Conservation (phyloP, 2,888 invertebrate species). For the Rhodophaea formosa region DNA sequence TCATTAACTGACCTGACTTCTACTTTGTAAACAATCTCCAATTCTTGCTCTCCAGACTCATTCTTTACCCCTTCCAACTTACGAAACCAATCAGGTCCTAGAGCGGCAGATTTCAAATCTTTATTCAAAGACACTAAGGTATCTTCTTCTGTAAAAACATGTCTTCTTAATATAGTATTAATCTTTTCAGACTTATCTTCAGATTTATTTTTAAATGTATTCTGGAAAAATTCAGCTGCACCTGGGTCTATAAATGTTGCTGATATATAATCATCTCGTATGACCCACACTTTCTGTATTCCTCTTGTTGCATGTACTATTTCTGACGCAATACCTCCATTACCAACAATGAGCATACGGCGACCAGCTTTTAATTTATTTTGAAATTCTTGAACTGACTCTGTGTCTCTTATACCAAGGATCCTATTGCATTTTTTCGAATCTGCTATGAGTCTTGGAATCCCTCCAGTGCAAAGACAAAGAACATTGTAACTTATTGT, state of each 20-base stretch:
- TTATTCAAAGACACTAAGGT: slow-evolving; percentile 56
- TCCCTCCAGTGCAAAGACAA: slow-evolving; percentile 95
- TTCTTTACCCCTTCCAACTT: slow-evolving; percentile 81
- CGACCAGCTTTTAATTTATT: slow-evolving; percentile 84
- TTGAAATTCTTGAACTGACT: slow-evolving; percentile 92
- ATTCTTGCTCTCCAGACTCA: slow-evolving; percentile 73
- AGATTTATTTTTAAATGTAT: slow-evolving; percentile 53
- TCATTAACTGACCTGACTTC: slow-evolving; percentile 75
- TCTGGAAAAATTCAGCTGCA: slow-evolving; percentile 95
- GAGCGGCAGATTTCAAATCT: slow-evolving; percentile 89
- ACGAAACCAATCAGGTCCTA: slow-evolving; percentile 98
- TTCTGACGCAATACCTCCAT: slow-evolving; percentile 99
- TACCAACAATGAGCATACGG: slow-evolving; percentile 93
- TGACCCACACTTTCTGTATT: slow-evolving; percentile 94
- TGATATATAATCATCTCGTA: slow-evolving; percentile 95
- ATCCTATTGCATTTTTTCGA: slow-evolving; percentile 83
- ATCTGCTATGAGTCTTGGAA: slow-evolving; percentile 87
- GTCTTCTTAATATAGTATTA: slow-evolving; percentile 77
- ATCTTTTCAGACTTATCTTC: slow-evolving; percentile 35
- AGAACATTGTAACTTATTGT: slow-evolving; percentile 87
- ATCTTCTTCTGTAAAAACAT: slow-evolving; percentile 84
- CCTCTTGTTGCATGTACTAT: slow-evolving; percentile 93
- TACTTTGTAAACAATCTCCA: slow-evolving; percentile 83
- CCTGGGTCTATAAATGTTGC: slow-evolving; percentile 97
- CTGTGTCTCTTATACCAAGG: slow-evolving; percentile 95